Percentiles rank a stretch among this genome's conserved stretches.
These are phyloP conservation scores for Steinernema feltiae DNA, from an alignment of 1,140 invertebrate species.

Conservation along the genomic window DNA sequence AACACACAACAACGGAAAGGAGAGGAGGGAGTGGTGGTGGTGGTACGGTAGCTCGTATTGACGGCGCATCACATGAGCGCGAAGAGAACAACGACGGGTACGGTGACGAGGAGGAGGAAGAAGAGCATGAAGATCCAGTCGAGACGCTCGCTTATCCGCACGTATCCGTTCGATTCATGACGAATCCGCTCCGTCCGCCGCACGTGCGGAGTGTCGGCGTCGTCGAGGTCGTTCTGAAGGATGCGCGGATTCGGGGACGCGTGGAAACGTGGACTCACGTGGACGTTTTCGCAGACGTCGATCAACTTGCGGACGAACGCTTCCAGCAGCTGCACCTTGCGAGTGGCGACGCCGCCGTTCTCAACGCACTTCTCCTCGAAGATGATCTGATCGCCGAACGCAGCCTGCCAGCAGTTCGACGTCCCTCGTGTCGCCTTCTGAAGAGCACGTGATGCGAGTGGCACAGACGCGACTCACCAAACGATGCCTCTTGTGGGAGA, in stretches of 20 bases:
- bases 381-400: neutral
- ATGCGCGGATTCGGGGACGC: neutral
- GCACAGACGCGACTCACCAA: slow-evolving; percentile 11
- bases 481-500: slow-evolving; percentile 19
- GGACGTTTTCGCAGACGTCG: neutral
- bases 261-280: neutral
- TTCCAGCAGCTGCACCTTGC: neutral
- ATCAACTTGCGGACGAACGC: neutral
- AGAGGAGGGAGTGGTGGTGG: neutral
- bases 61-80: slow-evolving; percentile 23
- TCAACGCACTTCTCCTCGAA: slow-evolving; percentile 5
- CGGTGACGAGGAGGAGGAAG: slow-evolving; percentile 44
- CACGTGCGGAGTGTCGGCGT: slow-evolving; percentile 6
- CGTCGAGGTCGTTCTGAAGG: slow-evolving; percentile 28
- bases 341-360: neutral
- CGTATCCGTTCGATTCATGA: slow-evolving; percentile 46
- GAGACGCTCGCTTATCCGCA: slow-evolving; percentile 43
- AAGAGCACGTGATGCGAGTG: slow-evolving; percentile 17
- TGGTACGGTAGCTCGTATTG: neutral
- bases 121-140: slow-evolving; percentile 47
- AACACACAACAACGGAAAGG: neutral
- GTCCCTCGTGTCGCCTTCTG: neutral
- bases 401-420: neutral
- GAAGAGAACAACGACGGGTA: slow-evolving; percentile 47
- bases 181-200: neutral